Evolutionary conservation across 2,888 invertebrate genomes (phyloP).

Genomic region (Ceraclea dissimilis): DNA sequence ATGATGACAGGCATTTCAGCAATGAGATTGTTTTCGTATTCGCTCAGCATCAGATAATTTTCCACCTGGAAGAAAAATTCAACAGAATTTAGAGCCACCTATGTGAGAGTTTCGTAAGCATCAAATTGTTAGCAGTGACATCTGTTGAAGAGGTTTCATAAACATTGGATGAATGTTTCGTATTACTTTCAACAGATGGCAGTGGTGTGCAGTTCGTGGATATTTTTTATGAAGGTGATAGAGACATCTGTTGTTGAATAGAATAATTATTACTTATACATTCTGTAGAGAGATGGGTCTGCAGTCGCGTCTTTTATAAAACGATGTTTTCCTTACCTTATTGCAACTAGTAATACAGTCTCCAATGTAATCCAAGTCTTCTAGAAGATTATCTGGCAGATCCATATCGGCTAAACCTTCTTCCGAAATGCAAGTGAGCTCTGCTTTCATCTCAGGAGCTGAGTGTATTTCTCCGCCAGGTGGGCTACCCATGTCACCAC

Average conservation of each 20-base stretch:
- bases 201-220: too few relatives aligned
- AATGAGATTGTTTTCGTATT: conserved; percentile 77
- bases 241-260: too few relatives aligned
- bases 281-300: too few relatives aligned
- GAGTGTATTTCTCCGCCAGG: conserved; percentile 41
- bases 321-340: conserved; percentile 49
- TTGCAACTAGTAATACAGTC: conserved; percentile 81
- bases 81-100: too few relatives aligned
- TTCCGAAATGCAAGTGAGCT: conserved; percentile 78
- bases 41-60: conserved; percentile 78
- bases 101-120: too few relatives aligned
- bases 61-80: conserved; percentile 51
- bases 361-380: conserved; percentile 71
- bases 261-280: too few relatives aligned
- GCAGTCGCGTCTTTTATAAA: too few relatives aligned
- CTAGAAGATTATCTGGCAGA: conserved; percentile 69
- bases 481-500: conserved; percentile 43
- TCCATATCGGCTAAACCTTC: conserved; percentile 80
- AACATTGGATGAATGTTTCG: too few relatives aligned
- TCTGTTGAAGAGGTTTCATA: too few relatives aligned
- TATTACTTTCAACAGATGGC: too few relatives aligned
- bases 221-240: too few relatives aligned
- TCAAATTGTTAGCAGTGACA: too few relatives aligned
- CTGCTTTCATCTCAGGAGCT: conserved; percentile 53
- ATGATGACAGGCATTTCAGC: conserved; percentile 68